Percentiles rank a stretch among this genome's conserved stretches.
Conservation (phyloP, 2,888 invertebrate species). For the Nomada ferruginata region DNA sequence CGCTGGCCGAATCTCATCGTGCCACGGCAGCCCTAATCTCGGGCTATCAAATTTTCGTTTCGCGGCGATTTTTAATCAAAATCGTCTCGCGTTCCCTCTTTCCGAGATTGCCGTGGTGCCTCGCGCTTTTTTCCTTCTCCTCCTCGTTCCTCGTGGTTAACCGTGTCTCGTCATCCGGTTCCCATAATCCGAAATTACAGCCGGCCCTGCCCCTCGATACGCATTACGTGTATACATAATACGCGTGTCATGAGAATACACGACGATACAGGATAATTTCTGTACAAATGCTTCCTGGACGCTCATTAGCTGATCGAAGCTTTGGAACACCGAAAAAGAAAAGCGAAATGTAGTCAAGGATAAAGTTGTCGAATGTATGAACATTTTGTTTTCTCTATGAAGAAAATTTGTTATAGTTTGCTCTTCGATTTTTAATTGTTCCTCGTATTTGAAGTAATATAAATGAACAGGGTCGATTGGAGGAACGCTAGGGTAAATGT, state of each 20-base stretch:
- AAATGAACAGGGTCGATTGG: too few species aligned
- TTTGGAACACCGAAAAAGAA: constrained; percentile 3
- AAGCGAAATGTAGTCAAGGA: not conserved
- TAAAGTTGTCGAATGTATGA: not conserved
- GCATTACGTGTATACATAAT: constrained; percentile 62
- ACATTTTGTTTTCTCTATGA: too few species aligned
- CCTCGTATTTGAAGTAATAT: too few species aligned
- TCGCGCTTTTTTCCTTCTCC: not conserved
- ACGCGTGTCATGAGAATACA: constrained; percentile 15
- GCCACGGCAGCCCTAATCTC: constrained; percentile 6
- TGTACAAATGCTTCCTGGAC: constrained; percentile 30
- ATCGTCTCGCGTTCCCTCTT: constrained; percentile 31
- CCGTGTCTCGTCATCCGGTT: constrained; percentile 55
- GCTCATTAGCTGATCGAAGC: constrained; percentile 49
- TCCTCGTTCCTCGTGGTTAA: constrained; percentile 32
- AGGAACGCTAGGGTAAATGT: too few species aligned
- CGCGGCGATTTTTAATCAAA: constrained; percentile 50
- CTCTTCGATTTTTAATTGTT: too few species aligned
- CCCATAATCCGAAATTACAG: constrained; percentile 68
- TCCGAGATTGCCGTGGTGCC: constrained; percentile 8
- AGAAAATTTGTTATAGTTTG: too few species aligned
- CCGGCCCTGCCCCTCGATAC: constrained; percentile 46
- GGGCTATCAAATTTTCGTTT: constrained; percentile 17
- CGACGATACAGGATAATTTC: constrained; percentile 29
- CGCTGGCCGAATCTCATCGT: not conserved